Conservation (phyloP, 1,140 invertebrate genomes). For the Anoplolepis gracilipes region DNA sequence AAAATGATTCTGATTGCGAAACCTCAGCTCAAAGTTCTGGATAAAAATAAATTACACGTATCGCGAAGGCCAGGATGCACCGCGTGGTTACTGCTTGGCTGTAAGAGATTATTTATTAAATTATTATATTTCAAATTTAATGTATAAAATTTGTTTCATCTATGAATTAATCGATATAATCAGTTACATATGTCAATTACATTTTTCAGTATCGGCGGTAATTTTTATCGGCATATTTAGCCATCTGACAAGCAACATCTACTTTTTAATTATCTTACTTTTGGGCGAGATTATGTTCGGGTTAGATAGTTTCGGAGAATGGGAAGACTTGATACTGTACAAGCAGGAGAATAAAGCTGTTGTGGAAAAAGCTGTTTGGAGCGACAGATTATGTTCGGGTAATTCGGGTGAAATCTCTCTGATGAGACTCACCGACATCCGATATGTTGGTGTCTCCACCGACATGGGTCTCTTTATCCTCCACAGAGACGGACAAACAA, state of each 20-base stretch:
- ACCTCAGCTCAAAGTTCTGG: slow-evolving; percentile 66
- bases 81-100: slow-evolving; percentile 69
- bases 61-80: slow-evolving; percentile 72
- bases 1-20: slow-evolving; percentile 70
- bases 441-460: slow-evolving; percentile 71
- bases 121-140: slow-evolving; percentile 30
- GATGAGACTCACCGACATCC: slow-evolving; percentile 73
- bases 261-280: slow-evolving; percentile 64
- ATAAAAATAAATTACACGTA: slow-evolving; percentile 75
- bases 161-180: background rate
- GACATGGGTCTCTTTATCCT: slow-evolving; percentile 76
- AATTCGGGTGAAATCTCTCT: background rate
- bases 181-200: background rate
- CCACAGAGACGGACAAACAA: slow-evolving; percentile 64
- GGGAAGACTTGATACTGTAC: slow-evolving; percentile 76
- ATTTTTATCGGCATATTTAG: slow-evolving; percentile 68
- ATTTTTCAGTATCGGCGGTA: slow-evolving; percentile 69
- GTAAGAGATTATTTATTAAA: slow-evolving; percentile 68
- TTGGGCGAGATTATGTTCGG: slow-evolving; percentile 74
- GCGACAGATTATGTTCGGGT: slow-evolving; percentile 66
- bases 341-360: slow-evolving; percentile 70
- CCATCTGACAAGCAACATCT: slow-evolving; percentile 65
- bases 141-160: background rate
- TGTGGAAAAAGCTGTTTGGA: slow-evolving; percentile 71
- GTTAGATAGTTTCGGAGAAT: slow-evolving; percentile 75